phyloP scores from a whole-genome alignment of 2,888 invertebrate species.

The Andrena bicolor region DNA sequence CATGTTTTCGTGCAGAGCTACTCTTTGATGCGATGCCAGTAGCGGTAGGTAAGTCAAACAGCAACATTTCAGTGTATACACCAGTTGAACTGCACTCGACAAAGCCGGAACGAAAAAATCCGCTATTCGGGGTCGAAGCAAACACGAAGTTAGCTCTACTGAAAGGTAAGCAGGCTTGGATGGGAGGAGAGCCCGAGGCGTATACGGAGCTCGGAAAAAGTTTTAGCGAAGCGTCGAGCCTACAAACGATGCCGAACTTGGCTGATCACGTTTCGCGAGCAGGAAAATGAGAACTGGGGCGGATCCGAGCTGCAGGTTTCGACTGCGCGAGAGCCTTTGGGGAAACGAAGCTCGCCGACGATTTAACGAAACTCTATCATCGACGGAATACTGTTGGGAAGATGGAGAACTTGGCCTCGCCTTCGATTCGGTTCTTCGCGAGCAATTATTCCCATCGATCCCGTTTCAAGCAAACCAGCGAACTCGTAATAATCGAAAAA shows the following conservation, averaged over 20 bases:
- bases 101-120: slow-evolving; percentile 1
- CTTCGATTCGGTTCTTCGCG: not conserved
- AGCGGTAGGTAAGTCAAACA: not conserved
- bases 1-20: not conserved
- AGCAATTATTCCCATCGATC: not conserved
- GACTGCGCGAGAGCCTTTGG: slow-evolving; percentile 12
- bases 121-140: slow-evolving; percentile 15
- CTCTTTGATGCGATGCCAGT: not conserved
- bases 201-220: slow-evolving; percentile 38
- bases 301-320: not conserved
- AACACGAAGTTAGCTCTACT: slow-evolving; percentile 33
- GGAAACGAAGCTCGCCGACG: not conserved
- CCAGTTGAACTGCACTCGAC: not conserved
- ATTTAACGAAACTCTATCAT: not conserved
- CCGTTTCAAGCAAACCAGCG: not conserved
- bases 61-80: slow-evolving; percentile 8
- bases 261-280: slow-evolving; percentile 19
- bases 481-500: slow-evolving; percentile 17
- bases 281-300: slow-evolving; percentile 29
- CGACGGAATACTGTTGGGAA: not conserved
- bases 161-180: slow-evolving; percentile 8
- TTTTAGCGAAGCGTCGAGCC: slow-evolving; percentile 18
- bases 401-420: not conserved
- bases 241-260: slow-evolving; percentile 32
- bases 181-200: not conserved